Conservation (phyloP, 2,113 vertebrate genomes). For the Phyllostomus discolor region DNA sequence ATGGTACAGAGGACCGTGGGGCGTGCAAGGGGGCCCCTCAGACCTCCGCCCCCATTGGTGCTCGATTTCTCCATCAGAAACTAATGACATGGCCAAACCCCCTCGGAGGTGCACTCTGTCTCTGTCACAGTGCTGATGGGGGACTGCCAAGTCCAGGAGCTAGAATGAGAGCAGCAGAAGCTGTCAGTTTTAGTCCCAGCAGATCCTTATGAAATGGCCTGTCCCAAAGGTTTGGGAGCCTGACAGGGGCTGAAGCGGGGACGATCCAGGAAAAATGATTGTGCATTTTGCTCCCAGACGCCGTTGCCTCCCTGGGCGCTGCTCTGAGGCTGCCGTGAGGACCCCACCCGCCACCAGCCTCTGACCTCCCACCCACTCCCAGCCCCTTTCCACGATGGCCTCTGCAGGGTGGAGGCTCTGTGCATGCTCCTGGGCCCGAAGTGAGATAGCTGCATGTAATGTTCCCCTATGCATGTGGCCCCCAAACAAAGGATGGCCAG, state of each 20-base stretch:
- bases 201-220: accelerated
- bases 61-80: neutral
- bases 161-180: neutral
- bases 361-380: neutral
- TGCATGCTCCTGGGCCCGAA: neutral
- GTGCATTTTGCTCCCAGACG: neutral
- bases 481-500: neutral
- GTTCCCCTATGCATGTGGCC: neutral
- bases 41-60: neutral
- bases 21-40: neutral
- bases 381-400: neutral
- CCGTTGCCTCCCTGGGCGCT: neutral
- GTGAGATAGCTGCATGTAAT: accelerated
- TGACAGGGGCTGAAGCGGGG: accelerated
- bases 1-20: neutral
- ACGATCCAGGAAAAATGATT: neutral
- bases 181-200: neutral
- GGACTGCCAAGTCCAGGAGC: neutral
- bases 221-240: neutral
- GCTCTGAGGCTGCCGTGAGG: neutral
- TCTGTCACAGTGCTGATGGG: neutral
- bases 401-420: neutral
- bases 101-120: neutral
- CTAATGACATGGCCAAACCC: neutral
- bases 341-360: neutral